phyloP scores from a whole-genome alignment of 30 jellyfish, hydroid and myxozoan genomes.

The Aurelia aurita complex sp. Pacific region DNA sequence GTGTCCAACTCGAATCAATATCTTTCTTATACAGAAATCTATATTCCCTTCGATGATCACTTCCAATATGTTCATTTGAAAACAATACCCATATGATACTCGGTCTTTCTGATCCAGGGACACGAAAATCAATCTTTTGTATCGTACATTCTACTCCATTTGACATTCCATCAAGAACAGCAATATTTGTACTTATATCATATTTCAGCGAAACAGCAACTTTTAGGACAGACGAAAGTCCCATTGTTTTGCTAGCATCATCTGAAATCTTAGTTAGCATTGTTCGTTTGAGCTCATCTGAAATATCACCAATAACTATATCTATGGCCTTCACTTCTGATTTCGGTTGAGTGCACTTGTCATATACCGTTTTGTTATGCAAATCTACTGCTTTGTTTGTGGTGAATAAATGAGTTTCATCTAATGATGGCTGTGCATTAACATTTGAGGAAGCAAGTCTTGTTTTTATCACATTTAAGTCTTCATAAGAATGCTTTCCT shows the following conservation, averaged over 20 bases:
- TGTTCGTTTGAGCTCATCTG: background rate
- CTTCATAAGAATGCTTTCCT: background rate
- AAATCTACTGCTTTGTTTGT: constrained; percentile 9
- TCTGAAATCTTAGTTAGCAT: constrained; percentile 2
- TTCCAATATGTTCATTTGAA: background rate
- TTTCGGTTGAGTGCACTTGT: background rate
- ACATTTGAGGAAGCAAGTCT: background rate
- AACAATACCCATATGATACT: constrained; percentile 31
- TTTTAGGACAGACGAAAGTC: background rate
- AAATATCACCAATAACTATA: background rate
- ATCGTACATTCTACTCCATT: constrained; percentile 45
- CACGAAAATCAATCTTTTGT: constrained; percentile 13
- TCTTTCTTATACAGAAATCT: background rate
- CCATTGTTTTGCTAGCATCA: constrained; percentile 19
- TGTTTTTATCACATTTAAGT: background rate
- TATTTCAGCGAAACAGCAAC: constrained; percentile 8
- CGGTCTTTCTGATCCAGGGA: constrained; percentile 9
- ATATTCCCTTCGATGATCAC: background rate
- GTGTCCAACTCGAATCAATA: constrained; percentile 18
- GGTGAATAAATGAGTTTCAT: constrained; percentile 10
- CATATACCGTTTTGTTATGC: background rate
- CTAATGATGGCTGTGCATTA: background rate
- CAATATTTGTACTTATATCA: constrained; percentile 8
- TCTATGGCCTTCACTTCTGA: constrained; percentile 5
- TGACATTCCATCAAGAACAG: constrained; percentile 24